Evolutionary conservation across 1,140 invertebrate species (phyloP), one percentile per base, ranked within the genome.

Genomic region (Maniola jurtina): DNA sequence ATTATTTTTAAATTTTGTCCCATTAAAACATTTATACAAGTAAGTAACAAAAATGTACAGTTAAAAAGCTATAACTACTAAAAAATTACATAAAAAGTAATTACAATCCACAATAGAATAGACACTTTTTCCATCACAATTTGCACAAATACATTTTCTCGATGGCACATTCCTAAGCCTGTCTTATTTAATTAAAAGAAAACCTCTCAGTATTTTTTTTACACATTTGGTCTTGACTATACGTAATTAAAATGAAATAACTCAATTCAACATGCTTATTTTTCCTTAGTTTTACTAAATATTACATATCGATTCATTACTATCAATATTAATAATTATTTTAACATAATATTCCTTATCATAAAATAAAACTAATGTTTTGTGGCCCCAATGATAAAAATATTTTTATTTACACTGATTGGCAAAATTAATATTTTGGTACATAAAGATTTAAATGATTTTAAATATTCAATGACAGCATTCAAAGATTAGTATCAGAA

Each of bases 61-160:
- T 25, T 70, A 56, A 70, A 57, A 67, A 67, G 1, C 25, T 25
- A 25, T 25, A 25, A 1, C 25, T 25, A 25, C 25, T 25, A 64
- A 64, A 64, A 66, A 61, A 59, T 65, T 38, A 65, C 68, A 62
- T 64, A 68, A 13, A 68, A 68, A 56, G 57, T 60, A 68, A 68
- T 47, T 64, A 68, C 55, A 68, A 68, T 52, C 34, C 57, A 6
- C 33, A 33, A 10, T 16, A 45, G 34, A 61, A 61, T 48, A 47
- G 9, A 35, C n/a, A 61, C 25, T 5, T 47, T 33, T 33, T 45
- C 42, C 15, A 36, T 42, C 33, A 34, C 35, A 48, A 68, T 68
- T 60, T 55, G 47, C 56, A 54, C 59, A 61, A 50, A 57, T 38
- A 57, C 35, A 55, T 14, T 25, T 48, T 15, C 47, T 7, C n/a